Percentiles rank a stretch among this genome's conserved stretches.
Evolutionary conservation across 2,888 invertebrate species (phyloP).

Genomic region (Anthoptus insignis): DNA sequence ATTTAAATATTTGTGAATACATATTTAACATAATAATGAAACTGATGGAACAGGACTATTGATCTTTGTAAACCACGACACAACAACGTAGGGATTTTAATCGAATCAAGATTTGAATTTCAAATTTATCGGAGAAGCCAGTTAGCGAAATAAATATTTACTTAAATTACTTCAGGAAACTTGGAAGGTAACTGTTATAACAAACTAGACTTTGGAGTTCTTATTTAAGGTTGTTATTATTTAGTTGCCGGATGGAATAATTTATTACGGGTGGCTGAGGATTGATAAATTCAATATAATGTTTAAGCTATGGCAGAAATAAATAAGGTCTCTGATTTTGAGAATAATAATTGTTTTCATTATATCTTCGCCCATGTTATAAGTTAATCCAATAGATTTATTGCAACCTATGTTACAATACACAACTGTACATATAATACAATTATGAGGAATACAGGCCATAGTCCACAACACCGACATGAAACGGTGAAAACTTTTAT

Average conservation of each 20-base stretch:
- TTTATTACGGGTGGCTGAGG: not conserved
- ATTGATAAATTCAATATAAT: not conserved
- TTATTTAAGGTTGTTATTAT: slow-evolving; percentile 19
- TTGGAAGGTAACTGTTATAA: slow-evolving; percentile 48
- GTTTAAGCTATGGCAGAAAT: no score
- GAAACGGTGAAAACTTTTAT: no score
- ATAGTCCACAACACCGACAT: no score
- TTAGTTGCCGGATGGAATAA: not conserved
- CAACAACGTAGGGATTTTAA: slow-evolving; percentile 42
- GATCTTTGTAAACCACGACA: slow-evolving; percentile 10
- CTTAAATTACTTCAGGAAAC: slow-evolving; percentile 52
- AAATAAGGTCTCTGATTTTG: no score
- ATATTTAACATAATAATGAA: not conserved
- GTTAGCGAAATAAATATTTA: slow-evolving; percentile 55
- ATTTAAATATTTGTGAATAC: slow-evolving; percentile 1
- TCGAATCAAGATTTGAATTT: slow-evolving; percentile 54
- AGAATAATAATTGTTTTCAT: no score
- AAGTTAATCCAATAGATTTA: no score
- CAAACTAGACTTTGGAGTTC: slow-evolving; percentile 46
- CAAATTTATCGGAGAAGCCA: slow-evolving; percentile 53
- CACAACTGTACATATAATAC: no score
- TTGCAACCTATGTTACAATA: no score
- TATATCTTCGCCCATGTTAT: no score
- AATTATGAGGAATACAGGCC: no score
- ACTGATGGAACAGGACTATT: not conserved